These are phyloP conservation scores for Zeus faber DNA, from an alignment of 2,113 vertebrate species.

Conservation along the genomic window DNA sequence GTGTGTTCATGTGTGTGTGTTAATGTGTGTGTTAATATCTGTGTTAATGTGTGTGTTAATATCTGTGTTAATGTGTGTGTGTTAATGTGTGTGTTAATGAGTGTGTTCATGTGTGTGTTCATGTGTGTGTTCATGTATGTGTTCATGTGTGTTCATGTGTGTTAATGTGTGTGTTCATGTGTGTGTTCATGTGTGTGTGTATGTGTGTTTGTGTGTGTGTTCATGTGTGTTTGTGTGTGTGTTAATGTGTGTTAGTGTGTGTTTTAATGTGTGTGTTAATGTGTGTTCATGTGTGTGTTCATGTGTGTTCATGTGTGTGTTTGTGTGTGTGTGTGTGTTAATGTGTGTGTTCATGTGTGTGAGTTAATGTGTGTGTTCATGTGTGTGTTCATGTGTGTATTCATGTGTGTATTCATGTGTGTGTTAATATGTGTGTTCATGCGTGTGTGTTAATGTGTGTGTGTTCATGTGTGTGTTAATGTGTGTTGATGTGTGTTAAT, in stretches of 20 bases:
- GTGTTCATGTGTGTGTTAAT: not conserved
- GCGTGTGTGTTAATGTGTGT: conserved; percentile 24
- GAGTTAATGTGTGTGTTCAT: conserved; percentile 21
- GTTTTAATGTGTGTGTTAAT: not conserved
- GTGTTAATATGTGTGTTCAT: not conserved
- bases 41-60: conserved; percentile 19
- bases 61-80: no score
- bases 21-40: not conserved
- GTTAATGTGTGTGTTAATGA: not conserved
- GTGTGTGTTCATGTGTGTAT: not conserved
- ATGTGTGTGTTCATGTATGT: not conserved
- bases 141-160: no score
- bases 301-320: not conserved
- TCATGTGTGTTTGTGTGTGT: conserved; percentile 19
- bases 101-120: conserved; percentile 20
- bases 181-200: no score
- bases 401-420: no score
- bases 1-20: conserved; percentile 17
- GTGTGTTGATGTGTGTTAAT: not conserved
- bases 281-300: no score
- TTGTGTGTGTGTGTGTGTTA: conserved; percentile 21
- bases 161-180: not conserved
- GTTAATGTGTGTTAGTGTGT: no score
- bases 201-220: not conserved
- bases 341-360: not conserved